Evolutionary conservation across 2,113 vertebrate species (phyloP).

Genomic region (Syrrhaptes paradoxus): DNA sequence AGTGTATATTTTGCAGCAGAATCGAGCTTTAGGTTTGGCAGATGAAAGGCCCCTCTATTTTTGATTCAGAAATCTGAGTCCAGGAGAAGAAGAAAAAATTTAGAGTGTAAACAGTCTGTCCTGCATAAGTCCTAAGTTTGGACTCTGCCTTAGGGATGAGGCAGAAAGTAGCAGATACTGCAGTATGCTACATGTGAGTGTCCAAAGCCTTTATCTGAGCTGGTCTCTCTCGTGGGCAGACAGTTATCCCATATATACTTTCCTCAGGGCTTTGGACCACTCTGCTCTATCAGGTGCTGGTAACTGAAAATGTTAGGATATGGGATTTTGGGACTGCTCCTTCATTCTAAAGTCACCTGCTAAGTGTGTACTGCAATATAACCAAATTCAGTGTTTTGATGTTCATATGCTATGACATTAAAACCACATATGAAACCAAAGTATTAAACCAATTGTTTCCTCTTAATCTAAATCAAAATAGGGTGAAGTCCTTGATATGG

Average conservation of each 20-base stretch:
- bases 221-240: accelerated
- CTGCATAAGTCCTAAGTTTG: not conserved
- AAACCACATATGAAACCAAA: not conserved
- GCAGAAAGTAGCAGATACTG: not conserved
- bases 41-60: not conserved
- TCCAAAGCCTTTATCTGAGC: not conserved
- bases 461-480: not conserved
- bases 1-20: not conserved
- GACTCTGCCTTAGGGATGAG: not conserved
- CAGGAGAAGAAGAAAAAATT: not conserved
- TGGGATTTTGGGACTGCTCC: not conserved
- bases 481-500: not conserved
- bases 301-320: not conserved
- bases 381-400: not conserved
- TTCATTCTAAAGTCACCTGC: not conserved
- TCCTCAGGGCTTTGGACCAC: not conserved
- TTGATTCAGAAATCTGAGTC: not conserved
- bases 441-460: not conserved
- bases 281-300: not conserved
- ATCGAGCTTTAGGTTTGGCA: not conserved
- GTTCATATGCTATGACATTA: not conserved
- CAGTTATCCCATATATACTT: not conserved
- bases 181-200: not conserved
- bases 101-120: not conserved
- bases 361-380: not conserved